These are phyloP conservation scores for Pseudopleuronectes americanus DNA, from an alignment of 2,797 vertebrate species.

Conservation along the genomic window DNA sequence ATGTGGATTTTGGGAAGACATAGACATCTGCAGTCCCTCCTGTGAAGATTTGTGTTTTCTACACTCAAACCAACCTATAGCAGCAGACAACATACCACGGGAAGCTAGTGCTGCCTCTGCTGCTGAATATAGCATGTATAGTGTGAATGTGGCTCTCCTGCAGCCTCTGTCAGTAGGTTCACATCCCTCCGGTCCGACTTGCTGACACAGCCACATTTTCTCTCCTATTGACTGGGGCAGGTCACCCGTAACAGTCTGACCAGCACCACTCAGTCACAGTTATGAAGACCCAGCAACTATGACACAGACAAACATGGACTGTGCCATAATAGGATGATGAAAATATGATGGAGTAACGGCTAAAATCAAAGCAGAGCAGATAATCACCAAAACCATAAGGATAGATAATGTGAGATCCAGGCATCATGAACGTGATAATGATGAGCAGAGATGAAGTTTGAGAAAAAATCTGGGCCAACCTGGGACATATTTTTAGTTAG, in stretches of 20 bases:
- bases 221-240: constrained; percentile 68
- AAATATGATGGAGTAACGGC: constrained; percentile 14
- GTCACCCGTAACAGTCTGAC: constrained; percentile 64
- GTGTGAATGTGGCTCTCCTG: constrained; percentile 36
- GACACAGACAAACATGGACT: constrained; percentile 27
- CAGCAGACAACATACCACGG: constrained; percentile 9
- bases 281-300: constrained; percentile 35
- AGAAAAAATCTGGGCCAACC: not conserved
- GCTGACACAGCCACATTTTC: constrained; percentile 70
- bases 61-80: not conserved
- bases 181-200: constrained; percentile 52
- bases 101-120: not conserved
- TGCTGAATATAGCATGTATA: constrained; percentile 40
- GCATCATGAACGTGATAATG: not conserved
- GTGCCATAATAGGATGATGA: constrained; percentile 7
- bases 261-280: constrained; percentile 52
- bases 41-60: not conserved
- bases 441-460: not conserved
- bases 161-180: constrained; percentile 62
- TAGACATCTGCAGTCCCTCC: not conserved
- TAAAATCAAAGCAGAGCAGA: constrained; percentile 8
- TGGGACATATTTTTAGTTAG: not conserved
- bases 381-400: not conserved
- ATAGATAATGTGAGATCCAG: not conserved
- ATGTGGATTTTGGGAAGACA: not conserved